phyloP scores from a whole-genome alignment of 2,797 vertebrate genomes.

The Sebastes trivittatus region DNA sequence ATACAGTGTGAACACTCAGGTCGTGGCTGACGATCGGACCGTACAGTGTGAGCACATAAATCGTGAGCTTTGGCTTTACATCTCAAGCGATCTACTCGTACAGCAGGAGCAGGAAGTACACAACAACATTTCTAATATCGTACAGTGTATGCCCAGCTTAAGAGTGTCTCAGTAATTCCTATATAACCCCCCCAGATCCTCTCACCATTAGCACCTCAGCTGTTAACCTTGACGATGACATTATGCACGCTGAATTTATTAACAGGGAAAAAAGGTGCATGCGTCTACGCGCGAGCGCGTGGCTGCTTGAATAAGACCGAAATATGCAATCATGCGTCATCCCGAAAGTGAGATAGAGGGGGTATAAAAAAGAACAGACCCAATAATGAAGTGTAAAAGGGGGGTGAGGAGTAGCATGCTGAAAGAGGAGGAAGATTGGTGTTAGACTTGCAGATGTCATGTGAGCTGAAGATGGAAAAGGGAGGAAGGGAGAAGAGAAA shows the following conservation, averaged over 20 bases:
- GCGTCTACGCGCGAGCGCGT: constrained; percentile 3
- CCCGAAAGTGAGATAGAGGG: constrained; percentile 49
- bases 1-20: too few relatives aligned
- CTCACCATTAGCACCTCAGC: constrained; percentile 48
- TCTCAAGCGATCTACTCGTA: too few relatives aligned
- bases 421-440: constrained; percentile 58
- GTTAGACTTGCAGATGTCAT: constrained; percentile 69
- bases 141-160: too few relatives aligned
- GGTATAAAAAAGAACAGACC: constrained; percentile 46
- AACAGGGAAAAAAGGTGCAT: constrained; percentile 17
- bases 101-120: background rate
- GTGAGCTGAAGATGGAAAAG: constrained; percentile 45
- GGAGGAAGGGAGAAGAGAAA: constrained; percentile 20
- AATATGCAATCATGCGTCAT: constrained; percentile 69
- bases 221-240: constrained; percentile 74
- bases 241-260: constrained; percentile 65
- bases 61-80: too few relatives aligned
- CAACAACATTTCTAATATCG: too few relatives aligned
- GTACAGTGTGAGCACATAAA: too few relatives aligned
- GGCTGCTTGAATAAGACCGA: constrained; percentile 54
- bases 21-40: too few relatives aligned
- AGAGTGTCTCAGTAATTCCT: constrained; percentile 12
- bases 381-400: constrained; percentile 66
- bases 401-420: constrained; percentile 47
- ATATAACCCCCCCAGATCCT: constrained; percentile 30